These are phyloP conservation scores for Tyto alba DNA, from an alignment of 2,113 vertebrate genomes.

Conservation along the genomic window DNA sequence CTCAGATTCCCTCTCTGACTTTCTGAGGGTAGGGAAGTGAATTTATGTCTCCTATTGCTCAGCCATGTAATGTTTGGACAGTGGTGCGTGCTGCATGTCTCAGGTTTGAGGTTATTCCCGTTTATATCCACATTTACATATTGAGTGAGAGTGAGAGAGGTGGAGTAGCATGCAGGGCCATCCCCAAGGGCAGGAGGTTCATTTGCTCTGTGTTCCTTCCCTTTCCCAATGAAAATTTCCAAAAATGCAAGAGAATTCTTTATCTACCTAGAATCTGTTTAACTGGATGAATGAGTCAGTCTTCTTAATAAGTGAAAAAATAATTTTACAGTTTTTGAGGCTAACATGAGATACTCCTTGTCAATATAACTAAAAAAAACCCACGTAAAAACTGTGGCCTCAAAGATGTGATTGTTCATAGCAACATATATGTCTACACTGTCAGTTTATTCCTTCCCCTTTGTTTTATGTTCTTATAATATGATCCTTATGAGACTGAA, in stretches of 20 bases:
- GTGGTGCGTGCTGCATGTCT: fast-evolving
- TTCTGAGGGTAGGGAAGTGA: not conserved
- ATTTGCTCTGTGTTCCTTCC: not conserved
- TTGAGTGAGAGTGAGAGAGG: not conserved
- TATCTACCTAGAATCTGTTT: not conserved
- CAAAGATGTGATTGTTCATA: not conserved
- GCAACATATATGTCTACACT: not conserved
- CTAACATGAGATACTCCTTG: not conserved
- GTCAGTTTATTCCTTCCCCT: not conserved
- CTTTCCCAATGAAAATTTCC: not conserved
- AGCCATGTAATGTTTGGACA: not conserved
- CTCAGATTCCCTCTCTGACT: not conserved
- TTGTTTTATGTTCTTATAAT: not conserved
- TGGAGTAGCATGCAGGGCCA: not conserved
- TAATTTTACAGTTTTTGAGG: fast-evolving
- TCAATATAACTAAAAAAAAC: not conserved
- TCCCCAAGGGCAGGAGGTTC: not conserved
- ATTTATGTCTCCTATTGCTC: not conserved
- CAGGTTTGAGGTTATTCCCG: not conserved
- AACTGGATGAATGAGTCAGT: not conserved
- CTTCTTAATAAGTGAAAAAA: not conserved
- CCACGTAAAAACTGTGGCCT: not conserved
- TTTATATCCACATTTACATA: not conserved
- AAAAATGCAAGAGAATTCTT: not conserved
- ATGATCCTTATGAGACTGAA: not conserved